Percentiles rank a stretch among this genome's conserved stretches.
Conservation (phyloP, 1,140 invertebrate genomes). For the Gryllus bimaculatus region DNA sequence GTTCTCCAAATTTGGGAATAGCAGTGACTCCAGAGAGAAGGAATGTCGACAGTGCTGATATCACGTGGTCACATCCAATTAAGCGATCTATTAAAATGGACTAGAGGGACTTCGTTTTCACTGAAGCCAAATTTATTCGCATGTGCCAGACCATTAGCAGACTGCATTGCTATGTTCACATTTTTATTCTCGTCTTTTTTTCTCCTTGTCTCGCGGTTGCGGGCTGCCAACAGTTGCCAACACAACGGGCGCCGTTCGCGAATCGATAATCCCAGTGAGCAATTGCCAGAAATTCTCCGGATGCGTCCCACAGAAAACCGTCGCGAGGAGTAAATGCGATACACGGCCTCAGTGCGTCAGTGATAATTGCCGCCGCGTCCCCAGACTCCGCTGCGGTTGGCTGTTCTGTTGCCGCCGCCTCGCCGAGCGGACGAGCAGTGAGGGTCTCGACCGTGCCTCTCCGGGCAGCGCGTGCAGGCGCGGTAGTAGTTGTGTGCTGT, state of each 20-base stretch:
- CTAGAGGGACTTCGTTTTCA: not conserved
- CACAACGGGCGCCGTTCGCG: not conserved
- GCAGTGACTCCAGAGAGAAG: not conserved
- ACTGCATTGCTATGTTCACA: not conserved
- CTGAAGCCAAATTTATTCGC: not conserved
- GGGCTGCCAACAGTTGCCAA: not conserved
- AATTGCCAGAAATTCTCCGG: not conserved
- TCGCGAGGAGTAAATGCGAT: not conserved
- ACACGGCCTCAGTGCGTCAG: not conserved
- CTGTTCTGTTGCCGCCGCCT: not conserved
- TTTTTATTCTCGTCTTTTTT: not conserved
- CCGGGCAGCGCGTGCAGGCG: not conserved
- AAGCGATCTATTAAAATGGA: not conserved
- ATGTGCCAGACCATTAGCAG: not conserved
- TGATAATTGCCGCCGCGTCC: not conserved
- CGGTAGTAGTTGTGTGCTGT: no score
- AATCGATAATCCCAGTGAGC: not conserved
- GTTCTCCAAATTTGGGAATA: no score
- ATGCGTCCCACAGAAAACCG: not conserved
- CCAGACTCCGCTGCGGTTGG: not conserved
- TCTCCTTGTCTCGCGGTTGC: not conserved
- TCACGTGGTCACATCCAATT: not conserved
- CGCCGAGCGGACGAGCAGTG: not conserved
- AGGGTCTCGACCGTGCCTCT: not conserved
- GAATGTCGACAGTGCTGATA: not conserved